Conservation (phyloP, 53 echinoderm and acorn worm species). For the Echinometra lucunter region DNA sequence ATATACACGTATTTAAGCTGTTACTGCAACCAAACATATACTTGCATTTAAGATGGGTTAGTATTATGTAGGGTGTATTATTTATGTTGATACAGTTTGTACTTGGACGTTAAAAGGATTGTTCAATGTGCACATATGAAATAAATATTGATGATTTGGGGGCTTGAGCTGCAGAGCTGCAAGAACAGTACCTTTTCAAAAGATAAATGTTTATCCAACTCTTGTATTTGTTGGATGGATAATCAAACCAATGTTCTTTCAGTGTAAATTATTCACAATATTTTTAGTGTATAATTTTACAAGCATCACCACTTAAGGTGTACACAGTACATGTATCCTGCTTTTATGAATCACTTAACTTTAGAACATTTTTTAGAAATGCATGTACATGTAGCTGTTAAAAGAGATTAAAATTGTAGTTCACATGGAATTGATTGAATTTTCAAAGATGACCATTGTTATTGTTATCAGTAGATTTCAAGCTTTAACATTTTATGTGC, state of each 20-base stretch:
- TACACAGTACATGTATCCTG: not conserved
- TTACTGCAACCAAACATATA: not conserved
- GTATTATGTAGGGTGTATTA: conserved; percentile 42
- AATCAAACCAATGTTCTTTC: conserved; percentile 17
- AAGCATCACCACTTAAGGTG: not conserved
- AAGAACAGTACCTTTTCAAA: not conserved
- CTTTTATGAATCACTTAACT: too few relatives aligned
- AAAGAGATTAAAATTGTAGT: too few relatives aligned
- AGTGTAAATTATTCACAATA: not conserved
- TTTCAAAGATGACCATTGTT: too few relatives aligned
- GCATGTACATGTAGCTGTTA: too few relatives aligned
- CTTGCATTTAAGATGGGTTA: conserved; percentile 11
- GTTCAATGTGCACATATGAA: not conserved
- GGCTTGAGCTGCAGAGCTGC: not conserved
- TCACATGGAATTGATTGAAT: too few relatives aligned
- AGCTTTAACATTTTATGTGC: too few relatives aligned
- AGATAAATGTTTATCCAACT: not conserved
- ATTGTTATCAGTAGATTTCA: too few relatives aligned
- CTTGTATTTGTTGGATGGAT: not conserved
- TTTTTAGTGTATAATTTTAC: not conserved
- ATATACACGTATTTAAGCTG: conserved; percentile 12
- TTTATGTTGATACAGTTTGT: not conserved
- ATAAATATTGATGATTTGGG: not conserved
- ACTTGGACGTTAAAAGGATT: not conserved
- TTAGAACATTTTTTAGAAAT: too few relatives aligned